Evolutionary conservation across 1,140 invertebrate species (phyloP).

Genomic region (Drosophila ironensis): DNA sequence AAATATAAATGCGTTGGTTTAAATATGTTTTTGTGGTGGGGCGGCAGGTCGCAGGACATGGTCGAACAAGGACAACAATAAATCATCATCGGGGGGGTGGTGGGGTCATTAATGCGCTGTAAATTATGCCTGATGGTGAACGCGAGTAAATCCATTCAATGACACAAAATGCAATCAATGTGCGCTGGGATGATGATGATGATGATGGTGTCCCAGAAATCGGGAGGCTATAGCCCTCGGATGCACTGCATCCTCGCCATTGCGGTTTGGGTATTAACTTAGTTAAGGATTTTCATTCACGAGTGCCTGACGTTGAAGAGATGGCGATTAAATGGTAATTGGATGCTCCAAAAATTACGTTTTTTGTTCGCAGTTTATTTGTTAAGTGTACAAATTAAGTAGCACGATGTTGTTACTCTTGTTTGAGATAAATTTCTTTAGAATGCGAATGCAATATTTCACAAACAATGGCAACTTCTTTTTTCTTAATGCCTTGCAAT

Average conservation of each 20-base stretch:
- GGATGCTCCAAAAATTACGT: conserved; percentile 25
- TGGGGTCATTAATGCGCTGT: conserved; percentile 64
- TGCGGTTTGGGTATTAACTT: conserved; percentile 33
- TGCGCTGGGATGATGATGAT: not conserved
- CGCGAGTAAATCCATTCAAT: conserved; percentile 38
- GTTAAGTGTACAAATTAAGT: not conserved
- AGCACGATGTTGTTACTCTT: too few species aligned
- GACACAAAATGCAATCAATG: conserved; percentile 57
- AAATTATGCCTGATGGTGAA: conserved; percentile 64
- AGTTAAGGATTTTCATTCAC: conserved; percentile 35
- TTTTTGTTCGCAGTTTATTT: not conserved
- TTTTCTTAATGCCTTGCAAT: not conserved
- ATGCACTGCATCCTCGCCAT: not conserved
- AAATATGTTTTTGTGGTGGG: conserved; percentile 66
- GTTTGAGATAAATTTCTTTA: too few species aligned
- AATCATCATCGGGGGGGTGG: conserved; percentile 59
- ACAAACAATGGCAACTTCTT: too few species aligned
- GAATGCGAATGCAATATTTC: too few species aligned
- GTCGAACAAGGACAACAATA: conserved; percentile 51
- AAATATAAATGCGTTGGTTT: conserved; percentile 63
- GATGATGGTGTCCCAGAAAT: conserved; percentile 8
- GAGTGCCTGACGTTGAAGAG: conserved; percentile 19
- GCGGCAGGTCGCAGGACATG: conserved; percentile 18
- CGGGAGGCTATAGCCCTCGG: conserved; percentile 8
- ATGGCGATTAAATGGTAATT: conserved; percentile 41